phyloP scores from a whole-genome alignment of 2,797 vertebrate species.

The Epinephelus coioides region DNA sequence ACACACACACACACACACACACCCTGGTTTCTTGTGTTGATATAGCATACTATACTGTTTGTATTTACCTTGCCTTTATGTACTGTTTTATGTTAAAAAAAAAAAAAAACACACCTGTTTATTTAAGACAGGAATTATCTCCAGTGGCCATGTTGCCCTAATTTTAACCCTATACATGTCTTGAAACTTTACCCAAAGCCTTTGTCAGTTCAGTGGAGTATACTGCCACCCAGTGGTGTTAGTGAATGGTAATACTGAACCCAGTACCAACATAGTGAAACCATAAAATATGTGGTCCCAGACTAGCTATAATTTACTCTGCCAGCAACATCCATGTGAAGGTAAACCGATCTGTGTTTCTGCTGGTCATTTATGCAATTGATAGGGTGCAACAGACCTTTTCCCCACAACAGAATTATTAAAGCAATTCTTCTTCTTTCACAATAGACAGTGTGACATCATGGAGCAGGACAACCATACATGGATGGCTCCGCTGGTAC shows the following conservation, averaged over 20 bases:
- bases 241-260: background rate
- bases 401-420: background rate
- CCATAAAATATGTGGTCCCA: background rate
- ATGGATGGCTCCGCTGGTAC: no score
- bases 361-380: background rate
- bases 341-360: background rate
- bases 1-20: background rate
- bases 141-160: background rate
- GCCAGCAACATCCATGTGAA: background rate
- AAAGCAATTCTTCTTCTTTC: no score
- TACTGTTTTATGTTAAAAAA: background rate
- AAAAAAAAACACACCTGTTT: background rate
- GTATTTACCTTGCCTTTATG: background rate
- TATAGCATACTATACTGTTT: background rate
- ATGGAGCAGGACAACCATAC: no score
- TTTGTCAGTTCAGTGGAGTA: slow-evolving; percentile 56
- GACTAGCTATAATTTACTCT: background rate
- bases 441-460: no score
- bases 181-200: background rate
- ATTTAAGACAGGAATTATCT: background rate
- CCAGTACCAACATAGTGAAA: background rate
- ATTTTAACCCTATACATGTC: background rate
- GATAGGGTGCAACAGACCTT: background rate
- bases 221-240: slow-evolving; percentile 76
- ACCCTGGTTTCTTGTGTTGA: background rate